phyloP scores from a whole-genome alignment of 2,888 invertebrate genomes.

The Drosophila fulvimacula region DNA sequence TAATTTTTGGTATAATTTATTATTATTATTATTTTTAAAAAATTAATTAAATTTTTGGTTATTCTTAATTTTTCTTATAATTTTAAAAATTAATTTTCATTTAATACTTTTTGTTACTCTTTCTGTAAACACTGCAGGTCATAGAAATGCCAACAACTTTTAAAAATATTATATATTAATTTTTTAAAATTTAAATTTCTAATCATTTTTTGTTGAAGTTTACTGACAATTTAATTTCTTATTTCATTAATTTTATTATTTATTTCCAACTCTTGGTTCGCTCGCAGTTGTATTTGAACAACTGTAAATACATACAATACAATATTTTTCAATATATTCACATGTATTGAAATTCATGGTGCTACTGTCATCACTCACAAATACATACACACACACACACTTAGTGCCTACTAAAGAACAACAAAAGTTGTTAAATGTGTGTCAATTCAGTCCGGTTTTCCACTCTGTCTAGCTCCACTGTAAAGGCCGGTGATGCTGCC shows the following conservation, averaged over 20 bases:
- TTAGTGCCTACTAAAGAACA: conserved; percentile 15
- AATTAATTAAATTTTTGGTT: too few species aligned
- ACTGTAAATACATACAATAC: background rate
- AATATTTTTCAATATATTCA: background rate
- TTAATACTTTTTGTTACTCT: too few species aligned
- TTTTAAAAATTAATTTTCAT: too few species aligned
- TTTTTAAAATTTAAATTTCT: background rate
- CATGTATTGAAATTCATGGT: conserved; percentile 13
- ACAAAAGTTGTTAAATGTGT: conserved; percentile 42
- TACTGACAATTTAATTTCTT: too few species aligned
- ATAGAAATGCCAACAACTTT: background rate
- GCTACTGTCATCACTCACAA: conserved; percentile 10
- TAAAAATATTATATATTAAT: too few species aligned
- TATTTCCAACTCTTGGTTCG: background rate
- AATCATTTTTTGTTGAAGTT: background rate
- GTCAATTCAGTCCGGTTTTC: conserved; percentile 37
- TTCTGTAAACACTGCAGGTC: too few species aligned
- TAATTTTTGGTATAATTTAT: too few species aligned
- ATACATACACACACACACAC: background rate
- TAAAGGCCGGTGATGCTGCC: conserved; percentile 11
- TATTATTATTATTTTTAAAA: too few species aligned
- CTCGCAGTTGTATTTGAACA: background rate
- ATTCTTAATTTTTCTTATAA: too few species aligned
- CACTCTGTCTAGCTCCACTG: conserved; percentile 17
- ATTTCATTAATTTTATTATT: too few species aligned